A percentile compares a stretch with the other conserved stretches of the same genome.
phyloP scores from a whole-genome alignment of 2,888 invertebrate genomes.

The Chrysolina americana region DNA sequence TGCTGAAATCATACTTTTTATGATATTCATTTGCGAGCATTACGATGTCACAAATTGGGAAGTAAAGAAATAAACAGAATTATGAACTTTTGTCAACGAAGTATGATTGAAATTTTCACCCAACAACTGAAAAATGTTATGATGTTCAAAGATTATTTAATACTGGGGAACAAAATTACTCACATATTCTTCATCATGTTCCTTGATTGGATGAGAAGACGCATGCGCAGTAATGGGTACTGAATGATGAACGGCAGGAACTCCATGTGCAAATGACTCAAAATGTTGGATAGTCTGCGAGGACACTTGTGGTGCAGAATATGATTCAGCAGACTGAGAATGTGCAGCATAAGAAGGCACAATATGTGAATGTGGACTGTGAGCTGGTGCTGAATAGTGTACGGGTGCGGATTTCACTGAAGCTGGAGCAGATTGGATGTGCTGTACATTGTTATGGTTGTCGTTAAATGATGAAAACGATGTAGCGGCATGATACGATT shows the following conservation, averaged over 20 bases:
- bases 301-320: slow-evolving; percentile 36
- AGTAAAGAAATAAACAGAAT: too few relatives aligned
- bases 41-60: too few relatives aligned
- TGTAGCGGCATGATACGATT: slow-evolving; percentile 47
- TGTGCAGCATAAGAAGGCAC: slow-evolving; percentile 10
- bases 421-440: slow-evolving; percentile 39
- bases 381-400: background rate
- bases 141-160: too few relatives aligned
- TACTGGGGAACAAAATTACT: background rate
- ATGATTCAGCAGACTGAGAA: slow-evolving; percentile 23
- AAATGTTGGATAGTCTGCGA: slow-evolving; percentile 30
- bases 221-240: slow-evolving; percentile 18
- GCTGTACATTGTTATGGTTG: slow-evolving; percentile 49
- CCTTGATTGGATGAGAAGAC: background rate
- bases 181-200: background rate
- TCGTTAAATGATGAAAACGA: slow-evolving; percentile 52
- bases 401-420: background rate
- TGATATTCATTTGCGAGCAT: too few relatives aligned
- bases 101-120: too few relatives aligned
- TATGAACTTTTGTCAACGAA: too few relatives aligned
- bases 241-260: background rate
- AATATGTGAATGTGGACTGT: slow-evolving; percentile 10
- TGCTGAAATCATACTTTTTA: too few relatives aligned
- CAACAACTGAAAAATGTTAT: too few relatives aligned
- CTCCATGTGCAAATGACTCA: slow-evolving; percentile 23